These are phyloP conservation scores for Aradophagus sp. DNA, from an alignment of 1,140 invertebrate species.

Conservation along the genomic window DNA sequence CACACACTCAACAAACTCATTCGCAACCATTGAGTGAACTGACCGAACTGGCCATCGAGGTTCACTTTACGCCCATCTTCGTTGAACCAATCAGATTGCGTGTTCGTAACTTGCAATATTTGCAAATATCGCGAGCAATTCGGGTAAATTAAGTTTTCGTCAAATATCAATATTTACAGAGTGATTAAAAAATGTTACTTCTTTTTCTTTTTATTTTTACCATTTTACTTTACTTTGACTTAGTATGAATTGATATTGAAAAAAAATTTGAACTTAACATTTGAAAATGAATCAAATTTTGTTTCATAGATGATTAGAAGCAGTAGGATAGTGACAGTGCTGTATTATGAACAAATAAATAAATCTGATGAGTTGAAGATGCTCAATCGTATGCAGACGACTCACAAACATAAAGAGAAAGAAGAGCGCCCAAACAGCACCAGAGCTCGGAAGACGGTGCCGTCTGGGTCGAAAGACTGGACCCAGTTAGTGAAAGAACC, in stretches of 20 bases:
- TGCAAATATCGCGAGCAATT: no score
- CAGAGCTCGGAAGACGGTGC: slow-evolving; percentile 9
- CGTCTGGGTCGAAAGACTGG: slow-evolving; percentile 27
- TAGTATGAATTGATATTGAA: no score
- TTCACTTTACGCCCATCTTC: slow-evolving; percentile 17
- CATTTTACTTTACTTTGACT: no score
- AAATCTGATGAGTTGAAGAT: neutral
- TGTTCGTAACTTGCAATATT: no score
- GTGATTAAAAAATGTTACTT: no score
- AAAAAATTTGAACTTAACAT: no score
- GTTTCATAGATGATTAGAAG: neutral
- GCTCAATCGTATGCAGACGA: slow-evolving; percentile 11
- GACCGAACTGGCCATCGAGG: slow-evolving; percentile 4
- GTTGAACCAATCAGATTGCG: slow-evolving; percentile 42
- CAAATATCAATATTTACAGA: no score
- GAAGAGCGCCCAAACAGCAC: slow-evolving; percentile 40
- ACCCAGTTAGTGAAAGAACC: slow-evolving; percentile 53
- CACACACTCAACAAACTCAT: slow-evolving; percentile 60
- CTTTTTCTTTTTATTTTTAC: no score
- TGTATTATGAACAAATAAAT: no score
- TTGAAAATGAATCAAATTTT: no score
- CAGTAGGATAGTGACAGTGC: no score
- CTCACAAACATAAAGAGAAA: slow-evolving; percentile 49
- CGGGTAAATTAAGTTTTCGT: no score
- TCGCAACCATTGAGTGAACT: slow-evolving; percentile 39